Conservation (phyloP, 2,113 vertebrate genomes). For the Vireo altiloquus region DNA sequence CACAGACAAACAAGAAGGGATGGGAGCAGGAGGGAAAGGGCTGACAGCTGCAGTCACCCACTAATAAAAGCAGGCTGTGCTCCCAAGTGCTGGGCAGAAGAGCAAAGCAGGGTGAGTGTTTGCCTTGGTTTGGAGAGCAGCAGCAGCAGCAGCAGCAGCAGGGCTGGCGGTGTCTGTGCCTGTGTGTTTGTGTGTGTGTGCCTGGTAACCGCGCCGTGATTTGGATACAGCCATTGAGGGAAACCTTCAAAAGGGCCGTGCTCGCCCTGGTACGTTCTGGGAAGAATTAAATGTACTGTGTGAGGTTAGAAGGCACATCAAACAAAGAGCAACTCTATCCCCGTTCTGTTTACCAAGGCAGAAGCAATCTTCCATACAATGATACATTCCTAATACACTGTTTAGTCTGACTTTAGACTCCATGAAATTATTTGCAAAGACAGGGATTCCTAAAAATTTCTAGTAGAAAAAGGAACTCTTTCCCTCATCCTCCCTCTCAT, state of each 20-base stretch:
- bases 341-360: constrained; percentile 27
- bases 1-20: neutral
- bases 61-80: constrained; percentile 60
- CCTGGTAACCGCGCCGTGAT: neutral
- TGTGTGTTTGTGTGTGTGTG: neutral
- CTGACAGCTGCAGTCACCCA: neutral
- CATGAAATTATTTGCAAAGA: constrained; percentile 69
- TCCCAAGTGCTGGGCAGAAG: neutral
- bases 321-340: constrained; percentile 15
- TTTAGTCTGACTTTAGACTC: constrained; percentile 72
- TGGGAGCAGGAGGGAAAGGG: neutral
- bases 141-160: constrained; percentile 23
- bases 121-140: neutral
- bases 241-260: neutral
- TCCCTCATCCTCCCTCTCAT: neutral
- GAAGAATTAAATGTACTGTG: constrained; percentile 29
- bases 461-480: neutral
- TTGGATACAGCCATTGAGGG: neutral
- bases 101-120: neutral
- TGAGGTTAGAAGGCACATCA: neutral
- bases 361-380: constrained; percentile 6
- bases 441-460: constrained; percentile 54
- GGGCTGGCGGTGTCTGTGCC: neutral
- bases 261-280: neutral
- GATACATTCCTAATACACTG: constrained; percentile 52